Base-by-base conservation (phyloP, 2,888 invertebrate genomes). In the Diloba caeruleocephala region DNA sequence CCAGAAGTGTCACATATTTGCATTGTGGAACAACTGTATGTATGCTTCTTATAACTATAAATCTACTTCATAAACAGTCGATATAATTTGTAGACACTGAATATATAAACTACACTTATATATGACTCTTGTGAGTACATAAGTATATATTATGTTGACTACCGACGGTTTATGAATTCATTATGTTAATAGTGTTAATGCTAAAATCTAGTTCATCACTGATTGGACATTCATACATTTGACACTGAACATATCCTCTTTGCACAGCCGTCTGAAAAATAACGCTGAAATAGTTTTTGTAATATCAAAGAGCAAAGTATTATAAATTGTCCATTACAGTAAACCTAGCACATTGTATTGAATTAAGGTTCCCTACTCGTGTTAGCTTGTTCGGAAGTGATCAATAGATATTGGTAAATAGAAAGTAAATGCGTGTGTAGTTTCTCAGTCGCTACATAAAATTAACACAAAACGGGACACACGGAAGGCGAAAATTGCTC, bases 211-310 rank as follows among this genome's bases (percentile, higher is more conserved):
- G 69, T 79, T 89, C 84, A 89, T 90, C 87, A 89, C 87, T 90
- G 87, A 80, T 85, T 85, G 84, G 81, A 89, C 92, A 92, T 91
- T 90, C 90, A 90, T 90, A 90, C 87, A 84, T 92, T 88, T 86
- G 90, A 90, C 90, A 92, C 82, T 84, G 85, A 90, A 81, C 80
- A 85, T 79, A 87, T 90, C 89, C 88, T 90, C 87, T 87, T 88
- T 87, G 89, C 91, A 91, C 90, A 92, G 92, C 92, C 89, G 84
- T 92, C 91, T 90, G 91, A 87, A 90, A 91, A 87, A 85, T 85
- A 86, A 82, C 84, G 89, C 89, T 82, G 84, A 81, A 77, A 79
- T 82, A 92, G 92, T 90, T 88, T 85, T 92, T 92, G 92, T 93
- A 93, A 93, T 93, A 93, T 93, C 85, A 92, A 93, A 93, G 90